These are phyloP conservation scores for Chionoecetes opilio DNA, from an alignment of 1,140 invertebrate genomes.

Conservation along the genomic window DNA sequence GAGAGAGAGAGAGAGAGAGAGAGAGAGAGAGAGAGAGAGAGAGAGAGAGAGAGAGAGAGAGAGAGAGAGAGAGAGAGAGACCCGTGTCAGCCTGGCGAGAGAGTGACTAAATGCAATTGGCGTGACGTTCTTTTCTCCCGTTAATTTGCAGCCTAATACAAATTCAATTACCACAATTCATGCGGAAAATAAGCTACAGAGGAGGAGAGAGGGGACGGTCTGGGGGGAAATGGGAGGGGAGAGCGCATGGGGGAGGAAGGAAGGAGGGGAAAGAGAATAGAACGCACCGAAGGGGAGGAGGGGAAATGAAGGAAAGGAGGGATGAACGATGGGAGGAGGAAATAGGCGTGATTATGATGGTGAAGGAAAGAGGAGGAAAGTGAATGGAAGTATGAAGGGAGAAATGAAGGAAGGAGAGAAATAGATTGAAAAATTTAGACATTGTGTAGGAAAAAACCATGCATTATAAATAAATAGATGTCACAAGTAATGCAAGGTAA, in stretches of 20 bases:
- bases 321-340: neutral
- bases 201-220: constrained; percentile 37
- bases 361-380: no score
- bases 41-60: constrained; percentile 45
- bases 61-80: constrained; percentile 38
- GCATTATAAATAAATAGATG: no score
- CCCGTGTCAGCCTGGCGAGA: constrained; percentile 18
- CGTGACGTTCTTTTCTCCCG: constrained; percentile 77
- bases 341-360: no score
- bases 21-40: neutral
- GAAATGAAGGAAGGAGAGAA: no score
- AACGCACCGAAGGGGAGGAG: neutral
- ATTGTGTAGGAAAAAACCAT: no score
- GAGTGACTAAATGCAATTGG: constrained; percentile 78
- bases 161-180: constrained; percentile 80
- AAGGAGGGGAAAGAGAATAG: neutral
- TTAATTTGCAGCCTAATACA: constrained; percentile 80
- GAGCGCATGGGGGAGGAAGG: neutral
- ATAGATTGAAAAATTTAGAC: no score
- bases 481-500: no score
- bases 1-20: neutral
- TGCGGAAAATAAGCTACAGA: constrained; percentile 78
- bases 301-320: neutral
- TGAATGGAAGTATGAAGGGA: no score
- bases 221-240: constrained; percentile 37